phyloP scores from a whole-genome alignment of 2,797 vertebrate species.

The Antennarius maculatus region DNA sequence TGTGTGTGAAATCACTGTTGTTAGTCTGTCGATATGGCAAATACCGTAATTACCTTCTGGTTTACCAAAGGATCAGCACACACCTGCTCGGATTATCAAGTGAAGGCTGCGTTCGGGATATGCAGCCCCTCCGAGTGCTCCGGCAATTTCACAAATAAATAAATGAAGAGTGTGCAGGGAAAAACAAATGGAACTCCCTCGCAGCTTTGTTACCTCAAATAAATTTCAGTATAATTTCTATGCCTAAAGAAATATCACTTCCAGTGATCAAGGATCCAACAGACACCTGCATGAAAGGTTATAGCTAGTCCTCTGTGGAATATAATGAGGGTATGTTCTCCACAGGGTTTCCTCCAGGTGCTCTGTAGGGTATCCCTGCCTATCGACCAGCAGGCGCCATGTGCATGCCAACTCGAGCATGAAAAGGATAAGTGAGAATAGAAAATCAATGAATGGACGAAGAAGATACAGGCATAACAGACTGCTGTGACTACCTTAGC shows the following conservation, averaged over 20 bases:
- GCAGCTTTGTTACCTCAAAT: constrained; percentile 1
- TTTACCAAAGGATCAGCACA: constrained; percentile 69
- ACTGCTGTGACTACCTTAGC: constrained; percentile 10
- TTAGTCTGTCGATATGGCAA: constrained; percentile 64
- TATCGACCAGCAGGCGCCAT: constrained; percentile 19
- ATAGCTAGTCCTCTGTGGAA: neutral
- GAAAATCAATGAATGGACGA: constrained; percentile 45
- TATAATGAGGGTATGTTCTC: constrained; percentile 4
- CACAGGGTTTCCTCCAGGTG: constrained; percentile 17
- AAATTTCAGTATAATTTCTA: constrained; percentile 16
- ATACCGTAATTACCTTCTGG: constrained; percentile 66
- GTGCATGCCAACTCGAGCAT: constrained; percentile 4
- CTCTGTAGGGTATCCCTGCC: constrained; percentile 28
- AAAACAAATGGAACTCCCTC: constrained; percentile 26
- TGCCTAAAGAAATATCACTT: constrained; percentile 9
- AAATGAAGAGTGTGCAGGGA: constrained; percentile 30
- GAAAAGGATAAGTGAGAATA: constrained; percentile 34
- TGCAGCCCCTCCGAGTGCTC: constrained; percentile 27
- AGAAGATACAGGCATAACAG: constrained; percentile 21
- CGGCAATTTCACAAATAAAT: constrained; percentile 35
- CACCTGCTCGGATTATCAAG: constrained; percentile 64
- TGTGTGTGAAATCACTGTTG: constrained; percentile 39
- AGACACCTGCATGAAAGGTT: constrained; percentile 12
- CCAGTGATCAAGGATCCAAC: constrained; percentile 18
- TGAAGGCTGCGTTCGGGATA: constrained; percentile 41